Evolutionary conservation across 2,888 invertebrate genomes (phyloP), one percentile per base, ranked within the genome.

Genomic region (Caenorhabditis auriculariae): DNA sequence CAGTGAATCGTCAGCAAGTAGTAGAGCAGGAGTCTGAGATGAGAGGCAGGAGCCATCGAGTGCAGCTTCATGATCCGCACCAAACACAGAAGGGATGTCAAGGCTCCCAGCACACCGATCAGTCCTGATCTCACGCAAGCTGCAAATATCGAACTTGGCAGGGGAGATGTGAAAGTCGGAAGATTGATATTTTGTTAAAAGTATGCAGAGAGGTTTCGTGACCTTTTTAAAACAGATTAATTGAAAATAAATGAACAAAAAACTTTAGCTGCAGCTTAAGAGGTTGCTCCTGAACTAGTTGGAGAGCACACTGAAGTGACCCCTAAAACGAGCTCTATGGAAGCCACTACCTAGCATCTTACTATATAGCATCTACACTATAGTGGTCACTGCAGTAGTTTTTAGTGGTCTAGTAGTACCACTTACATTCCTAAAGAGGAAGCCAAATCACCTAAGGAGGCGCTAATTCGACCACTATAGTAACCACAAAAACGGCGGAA

Each of bases 1-100:
- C 65, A 69, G 26, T 74, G 73, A 26, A 74, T 58, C 3, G 61
- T 58, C 7, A 74, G 54, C 26, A 67, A 49, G 51, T 67, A 71
- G 49, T 70, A 74, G 38, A 71, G 61, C 9, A 69, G 59, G 4
- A 74, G 63, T 44, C 59, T 58, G 28, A 71, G 49, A 19, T 60
- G 65, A 1, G 63, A 66, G 17, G 66, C 66, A n/a, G n/a, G n/a
- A 24, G 66, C 63, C 9, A 55, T 68, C 15, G 63, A 35, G 43
- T 71, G 71, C 1, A 68, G 54, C 19, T 60, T 55, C 27, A 57
- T 54, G 12, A 71, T 71, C 12, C 71, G 41, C 1, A 52, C 54
- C 26, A 71, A 45, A 26, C 66, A 62, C n/a, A 64, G 26, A 21
- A 59, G 55, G 7, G 66, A 67, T 4, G 68, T 67, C 39, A 60